Evolutionary conservation across 2,888 invertebrate species (phyloP), one percentile per base, ranked within the genome.

Genomic region (Oligia fasciuncula): DNA sequence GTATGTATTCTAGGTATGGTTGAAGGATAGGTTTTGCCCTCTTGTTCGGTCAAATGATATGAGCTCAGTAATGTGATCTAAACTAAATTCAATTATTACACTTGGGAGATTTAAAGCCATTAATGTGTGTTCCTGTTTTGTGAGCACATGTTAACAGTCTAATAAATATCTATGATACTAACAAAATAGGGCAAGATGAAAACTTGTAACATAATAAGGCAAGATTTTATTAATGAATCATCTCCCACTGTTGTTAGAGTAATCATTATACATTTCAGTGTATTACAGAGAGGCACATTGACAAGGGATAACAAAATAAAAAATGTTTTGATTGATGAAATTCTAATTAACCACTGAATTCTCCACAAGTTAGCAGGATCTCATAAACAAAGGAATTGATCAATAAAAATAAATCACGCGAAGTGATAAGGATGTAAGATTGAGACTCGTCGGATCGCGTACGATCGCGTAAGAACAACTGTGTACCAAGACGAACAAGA

Each of bases 371-470:
- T 91, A 93, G 95, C 96, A 96, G 96, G 96, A 96, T 95, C 94
- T 95, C 93, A 95, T 96, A 96, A 97, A 97, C 97, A 97, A 97
- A 97, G 96, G 96, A 96, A 95, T 94, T 94, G 94, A 94, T 93
- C 92, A 94, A 94, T 94, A 94, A 94, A 94, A 94, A 93, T 91
- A 90, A 94, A 91, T 91, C 90, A 93, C 90, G 85, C 84, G 86
- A 80, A 90, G 91, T 93, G 91, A 91, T 88, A 85, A 60, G 90
- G 85, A 75, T 88, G 90, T 90, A 85, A 91, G 88, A 86, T 87
- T 85, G 87, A 90, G 91, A 91, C 88, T 92, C 90, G 91, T 92
- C 89, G 86, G 93, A 91, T 89, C 91, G 91, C 91, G 90, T 88
- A 86, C 89, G 91, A 92, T 87, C 91, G 88, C 82, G 90, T 90